Conservation (phyloP, 2,888 invertebrate species). For the Tuta absoluta region DNA sequence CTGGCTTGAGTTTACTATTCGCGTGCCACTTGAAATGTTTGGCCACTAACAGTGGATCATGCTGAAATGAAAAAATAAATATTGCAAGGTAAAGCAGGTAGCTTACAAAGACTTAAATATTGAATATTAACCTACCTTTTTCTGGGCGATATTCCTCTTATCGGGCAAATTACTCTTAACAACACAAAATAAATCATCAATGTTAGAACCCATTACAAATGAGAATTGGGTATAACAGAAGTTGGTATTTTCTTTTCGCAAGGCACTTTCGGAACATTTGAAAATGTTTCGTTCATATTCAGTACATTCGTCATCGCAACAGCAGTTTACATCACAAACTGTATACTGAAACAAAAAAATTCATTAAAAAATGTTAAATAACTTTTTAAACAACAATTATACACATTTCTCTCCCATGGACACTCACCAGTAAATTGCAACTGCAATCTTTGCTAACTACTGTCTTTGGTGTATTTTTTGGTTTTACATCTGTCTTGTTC, state of each 20-base stretch:
- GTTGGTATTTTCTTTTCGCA: constrained; percentile 34
- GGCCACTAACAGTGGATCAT: constrained; percentile 38
- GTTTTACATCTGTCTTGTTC: constrained; percentile 43
- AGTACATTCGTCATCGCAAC: constrained; percentile 89
- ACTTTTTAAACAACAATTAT: neutral
- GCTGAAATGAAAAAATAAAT: constrained; percentile 42
- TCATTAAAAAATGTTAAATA: neutral
- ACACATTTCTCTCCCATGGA: neutral
- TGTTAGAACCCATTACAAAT: constrained; percentile 36
- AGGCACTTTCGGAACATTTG: constrained; percentile 73
- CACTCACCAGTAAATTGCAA: constrained; percentile 67
- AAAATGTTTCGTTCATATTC: constrained; percentile 82
- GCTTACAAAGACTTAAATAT: too few species aligned
- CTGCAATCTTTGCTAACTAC: constrained; percentile 47
- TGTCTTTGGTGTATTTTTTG: constrained; percentile 48
- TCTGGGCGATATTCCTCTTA: constrained; percentile 42
- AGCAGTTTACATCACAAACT: constrained; percentile 91
- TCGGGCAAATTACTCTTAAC: constrained; percentile 66
- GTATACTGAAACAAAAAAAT: constrained; percentile 63
- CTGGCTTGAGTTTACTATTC: constrained; percentile 34
- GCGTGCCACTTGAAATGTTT: constrained; percentile 54
- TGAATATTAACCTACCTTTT: constrained; percentile 48
- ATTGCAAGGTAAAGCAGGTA: neutral
- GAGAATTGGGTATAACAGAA: constrained; percentile 45
- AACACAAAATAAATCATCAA: constrained; percentile 64